phyloP scores from a whole-genome alignment of 1,140 invertebrate genomes.

The Papilio dardanus region DNA sequence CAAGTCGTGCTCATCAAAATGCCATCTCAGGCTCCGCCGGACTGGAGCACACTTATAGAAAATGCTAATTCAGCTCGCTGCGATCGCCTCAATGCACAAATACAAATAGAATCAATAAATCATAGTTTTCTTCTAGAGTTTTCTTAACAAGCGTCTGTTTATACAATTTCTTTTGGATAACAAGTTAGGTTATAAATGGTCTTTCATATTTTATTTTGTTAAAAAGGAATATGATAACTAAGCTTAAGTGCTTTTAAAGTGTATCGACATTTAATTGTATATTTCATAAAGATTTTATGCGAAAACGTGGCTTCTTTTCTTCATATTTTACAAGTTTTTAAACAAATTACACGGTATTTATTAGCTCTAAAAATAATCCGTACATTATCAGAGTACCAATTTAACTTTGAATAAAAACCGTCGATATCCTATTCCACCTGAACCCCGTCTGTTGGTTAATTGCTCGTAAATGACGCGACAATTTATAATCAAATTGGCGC shows the following conservation, averaged over 20 bases:
- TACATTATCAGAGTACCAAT: neutral
- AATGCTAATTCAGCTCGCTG: conserved; percentile 16
- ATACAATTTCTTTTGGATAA: neutral
- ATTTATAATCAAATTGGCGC: conserved; percentile 17
- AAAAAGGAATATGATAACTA: neutral
- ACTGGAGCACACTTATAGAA: neutral
- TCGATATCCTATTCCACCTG: conserved; percentile 11
- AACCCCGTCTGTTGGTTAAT: neutral
- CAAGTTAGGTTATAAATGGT: neutral
- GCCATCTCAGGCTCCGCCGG: conserved; percentile 1
- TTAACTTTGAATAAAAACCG: neutral
- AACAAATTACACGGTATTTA: neutral
- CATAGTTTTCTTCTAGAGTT: neutral
- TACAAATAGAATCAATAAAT: neutral
- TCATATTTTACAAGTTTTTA: neutral
- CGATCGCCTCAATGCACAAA: neutral
- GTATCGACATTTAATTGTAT: neutral
- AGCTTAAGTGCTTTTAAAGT: neutral
- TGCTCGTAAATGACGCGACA: neutral
- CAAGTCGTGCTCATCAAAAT: conserved; percentile 11
- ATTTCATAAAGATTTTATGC: neutral
- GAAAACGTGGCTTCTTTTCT: neutral
- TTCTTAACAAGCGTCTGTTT: neutral
- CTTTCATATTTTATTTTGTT: neutral
- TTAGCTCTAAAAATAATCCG: neutral